Base-by-base conservation (phyloP, 2,113 vertebrate genomes). In the Hystrix brachyura region DNA sequence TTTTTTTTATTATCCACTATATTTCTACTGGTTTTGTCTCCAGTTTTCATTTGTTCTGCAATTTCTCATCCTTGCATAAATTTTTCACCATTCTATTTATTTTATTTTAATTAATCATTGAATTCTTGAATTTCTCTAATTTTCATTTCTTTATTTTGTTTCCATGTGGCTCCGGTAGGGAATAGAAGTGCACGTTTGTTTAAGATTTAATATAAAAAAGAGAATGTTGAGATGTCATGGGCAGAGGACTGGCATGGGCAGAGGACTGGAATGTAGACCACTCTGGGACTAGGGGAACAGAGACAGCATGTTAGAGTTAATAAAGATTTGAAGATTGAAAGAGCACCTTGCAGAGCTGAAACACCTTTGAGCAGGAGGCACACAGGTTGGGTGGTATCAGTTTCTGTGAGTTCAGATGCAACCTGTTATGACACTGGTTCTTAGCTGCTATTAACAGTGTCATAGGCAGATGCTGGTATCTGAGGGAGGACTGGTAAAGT, bases 131-230 rank as follows among this genome's bases (percentile, higher is more conserved):
- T 81, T 76, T 62, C 1, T 13, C 74, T 91, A 65, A 62, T n/a
- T 81, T 23, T 65, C 29, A 88, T 78, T 83, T 69, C 14, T 87
- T 91, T 21, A n/a, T 14, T 83, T 82, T 83, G 17, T 83, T 38
- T 88, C 15, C 71, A 34, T 78, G 43, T 84, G 32, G 11, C 2
- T 64, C 21, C 17, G 4, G 19, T 8, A 92, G 27, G 11, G 82
- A 17, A 87, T 0, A 91, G 51, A 64, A 91, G 53, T 17, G 53
- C 21, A 62, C 12, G 6, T 67, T 67, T 32, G 64, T 34, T 67
- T 67, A 67, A 34, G 32, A 34, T 15, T 60, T 60, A 21, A 60
- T 60, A 60, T 87, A 29, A n/a, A 51, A 67, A 23, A 72, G 9
- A 51, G 11, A 53, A 3, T n/a, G 23, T n/a, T 65, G 38, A 51